phyloP scores from a whole-genome alignment of 2,888 invertebrate genomes.

The Stenodema calcarata region DNA sequence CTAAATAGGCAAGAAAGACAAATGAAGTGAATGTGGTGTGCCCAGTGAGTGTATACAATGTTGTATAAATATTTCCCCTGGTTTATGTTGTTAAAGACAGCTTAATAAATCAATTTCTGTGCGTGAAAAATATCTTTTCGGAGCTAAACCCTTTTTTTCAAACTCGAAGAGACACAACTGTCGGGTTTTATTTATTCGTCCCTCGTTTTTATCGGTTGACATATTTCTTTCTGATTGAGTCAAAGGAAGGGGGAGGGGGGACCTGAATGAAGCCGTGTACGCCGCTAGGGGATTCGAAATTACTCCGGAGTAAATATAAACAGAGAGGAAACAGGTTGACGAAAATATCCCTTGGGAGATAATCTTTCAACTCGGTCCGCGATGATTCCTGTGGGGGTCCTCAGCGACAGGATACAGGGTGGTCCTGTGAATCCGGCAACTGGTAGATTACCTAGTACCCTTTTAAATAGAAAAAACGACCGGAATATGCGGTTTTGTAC shows the following conservation, averaged over 20 bases:
- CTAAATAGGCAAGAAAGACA: too few species aligned
- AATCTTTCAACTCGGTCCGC: slow-evolving; percentile 4
- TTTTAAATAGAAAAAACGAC: too few species aligned
- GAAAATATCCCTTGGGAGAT: slow-evolving; percentile 15
- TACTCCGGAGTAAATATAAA: slow-evolving; percentile 10
- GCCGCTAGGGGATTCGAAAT: slow-evolving; percentile 11
- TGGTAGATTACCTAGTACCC: too few species aligned
- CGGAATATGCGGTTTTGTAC: too few species aligned
- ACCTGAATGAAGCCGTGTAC: not conserved
- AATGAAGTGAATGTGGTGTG: too few species aligned
- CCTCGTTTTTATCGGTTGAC: not conserved
- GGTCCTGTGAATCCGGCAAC: not conserved
- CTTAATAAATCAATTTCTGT: not conserved
- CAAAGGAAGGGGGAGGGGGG: not conserved
- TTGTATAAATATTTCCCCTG: too few species aligned
- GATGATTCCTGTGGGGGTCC: not conserved
- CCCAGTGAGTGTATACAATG: too few species aligned
- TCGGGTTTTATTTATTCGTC: not conserved
- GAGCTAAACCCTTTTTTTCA: not conserved
- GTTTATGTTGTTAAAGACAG: too few species aligned
- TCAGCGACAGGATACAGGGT: not conserved
- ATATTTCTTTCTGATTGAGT: not conserved
- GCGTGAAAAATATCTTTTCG: not conserved
- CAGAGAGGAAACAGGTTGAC: slow-evolving; percentile 15
- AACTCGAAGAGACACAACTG: not conserved